Percentiles rank a stretch among this genome's conserved stretches.
These are phyloP conservation scores for Epizoanthus scotinus DNA, from an alignment of 92 coral and sea anemone species.

Conservation along the genomic window DNA sequence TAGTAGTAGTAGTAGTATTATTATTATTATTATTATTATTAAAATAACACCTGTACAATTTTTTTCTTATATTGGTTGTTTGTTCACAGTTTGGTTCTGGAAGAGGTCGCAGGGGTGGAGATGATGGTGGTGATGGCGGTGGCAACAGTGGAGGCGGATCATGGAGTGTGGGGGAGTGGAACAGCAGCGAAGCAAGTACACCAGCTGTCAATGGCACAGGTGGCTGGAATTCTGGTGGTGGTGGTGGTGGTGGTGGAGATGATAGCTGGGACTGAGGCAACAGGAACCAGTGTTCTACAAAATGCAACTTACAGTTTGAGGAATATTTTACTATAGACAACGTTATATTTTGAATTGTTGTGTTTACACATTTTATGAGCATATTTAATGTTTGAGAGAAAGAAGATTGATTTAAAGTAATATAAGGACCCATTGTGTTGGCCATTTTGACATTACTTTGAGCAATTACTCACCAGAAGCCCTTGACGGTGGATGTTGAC, in stretches of 20 bases:
- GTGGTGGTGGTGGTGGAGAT: slow-evolving; percentile 2
- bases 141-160: slow-evolving; percentile 45
- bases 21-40: too few relatives aligned
- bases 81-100: slow-evolving; percentile 35
- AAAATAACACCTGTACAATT: background rate
- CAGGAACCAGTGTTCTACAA: background rate
- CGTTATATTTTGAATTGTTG: background rate
- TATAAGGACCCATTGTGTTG: background rate
- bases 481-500: too few relatives aligned
- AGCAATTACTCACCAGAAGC: background rate
- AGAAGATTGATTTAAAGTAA: background rate
- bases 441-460: background rate
- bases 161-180: slow-evolving; percentile 51
- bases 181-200: slow-evolving; percentile 43
- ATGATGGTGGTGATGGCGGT: slow-evolving; percentile 3
- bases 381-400: background rate
- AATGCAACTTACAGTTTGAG: background rate
- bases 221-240: slow-evolving; percentile 41
- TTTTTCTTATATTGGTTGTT: background rate
- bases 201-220: slow-evolving; percentile 57
- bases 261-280: slow-evolving; percentile 32
- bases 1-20: too few relatives aligned
- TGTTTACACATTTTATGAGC: slow-evolving; percentile 13
- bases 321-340: background rate
- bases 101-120: slow-evolving; percentile 37